Evolutionary conservation across 2,797 vertebrate genomes (phyloP).

Genomic region (Sebastes ruberrimus): DNA sequence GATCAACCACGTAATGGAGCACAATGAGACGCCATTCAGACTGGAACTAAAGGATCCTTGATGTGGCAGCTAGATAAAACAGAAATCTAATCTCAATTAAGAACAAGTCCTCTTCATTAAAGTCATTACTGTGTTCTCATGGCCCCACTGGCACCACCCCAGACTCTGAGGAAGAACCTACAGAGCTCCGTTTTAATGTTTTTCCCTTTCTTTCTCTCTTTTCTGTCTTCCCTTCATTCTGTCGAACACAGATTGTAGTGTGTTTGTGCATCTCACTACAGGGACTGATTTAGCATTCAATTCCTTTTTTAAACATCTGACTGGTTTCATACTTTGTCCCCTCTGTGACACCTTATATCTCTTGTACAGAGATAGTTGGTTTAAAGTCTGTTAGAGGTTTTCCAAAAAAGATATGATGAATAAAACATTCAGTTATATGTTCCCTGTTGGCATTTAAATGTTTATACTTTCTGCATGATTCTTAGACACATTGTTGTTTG

Average conservation of each 20-base stretch:
- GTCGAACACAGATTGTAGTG: background rate
- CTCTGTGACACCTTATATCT: slow-evolving; percentile 17
- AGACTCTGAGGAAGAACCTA: slow-evolving; percentile 13
- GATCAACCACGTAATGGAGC: slow-evolving; percentile 78
- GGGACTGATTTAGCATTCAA: slow-evolving; percentile 31
- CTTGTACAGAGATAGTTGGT: slow-evolving; percentile 10
- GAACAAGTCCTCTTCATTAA: slow-evolving; percentile 69
- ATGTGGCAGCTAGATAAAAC: slow-evolving; percentile 79
- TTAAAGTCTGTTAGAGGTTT: slow-evolving; percentile 19
- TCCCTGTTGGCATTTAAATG: slow-evolving; percentile 24
- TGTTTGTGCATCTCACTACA: slow-evolving; percentile 23
- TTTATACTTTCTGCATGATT: slow-evolving; percentile 9
- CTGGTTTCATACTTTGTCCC: slow-evolving; percentile 18
- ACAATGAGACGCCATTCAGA: slow-evolving; percentile 74
- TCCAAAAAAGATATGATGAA: slow-evolving; percentile 17
- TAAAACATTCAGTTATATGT: slow-evolving; percentile 6
- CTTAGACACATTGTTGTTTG: slow-evolving; percentile 17
- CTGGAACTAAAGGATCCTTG: slow-evolving; percentile 78
- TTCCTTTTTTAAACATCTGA: slow-evolving; percentile 32
- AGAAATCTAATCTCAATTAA: slow-evolving; percentile 82
- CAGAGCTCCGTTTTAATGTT: slow-evolving; percentile 1
- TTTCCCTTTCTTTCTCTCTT: background rate
- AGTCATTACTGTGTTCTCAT: slow-evolving; percentile 51
- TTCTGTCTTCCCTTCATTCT: background rate
- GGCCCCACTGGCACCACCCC: slow-evolving; percentile 24